Conservation (phyloP, 2,113 vertebrate species). For the Ammodytes dubius region DNA sequence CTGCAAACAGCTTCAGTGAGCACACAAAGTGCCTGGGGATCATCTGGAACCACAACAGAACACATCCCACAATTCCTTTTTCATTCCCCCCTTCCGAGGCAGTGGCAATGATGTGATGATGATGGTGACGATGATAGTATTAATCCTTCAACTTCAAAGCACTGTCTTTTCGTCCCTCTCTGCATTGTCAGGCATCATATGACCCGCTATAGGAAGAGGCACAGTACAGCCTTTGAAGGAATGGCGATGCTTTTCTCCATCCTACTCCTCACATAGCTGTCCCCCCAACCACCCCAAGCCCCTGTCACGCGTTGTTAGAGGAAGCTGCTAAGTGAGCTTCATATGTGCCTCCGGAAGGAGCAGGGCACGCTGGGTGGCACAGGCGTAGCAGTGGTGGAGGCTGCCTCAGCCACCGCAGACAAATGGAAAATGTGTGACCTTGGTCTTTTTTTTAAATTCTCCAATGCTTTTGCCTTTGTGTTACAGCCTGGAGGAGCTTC, state of each 20-base stretch:
- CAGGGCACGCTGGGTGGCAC: conserved; percentile 56
- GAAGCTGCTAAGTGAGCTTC: conserved; percentile 75
- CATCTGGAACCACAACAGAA: conserved; percentile 33
- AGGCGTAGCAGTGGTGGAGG: conserved; percentile 27
- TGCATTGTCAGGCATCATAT: conserved; percentile 22
- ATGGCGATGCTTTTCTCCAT: conserved; percentile 33
- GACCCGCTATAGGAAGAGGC: conserved; percentile 40
- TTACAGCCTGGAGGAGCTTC: conserved; percentile 69
- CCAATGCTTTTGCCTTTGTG: conserved; percentile 48
- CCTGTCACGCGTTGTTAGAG: conserved; percentile 71
- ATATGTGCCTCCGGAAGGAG: conserved; percentile 61
- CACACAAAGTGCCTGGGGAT: conserved; percentile 43
- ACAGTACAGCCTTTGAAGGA: conserved; percentile 36
- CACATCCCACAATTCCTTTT: conserved; percentile 6
- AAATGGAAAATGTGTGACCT: conserved; percentile 57
- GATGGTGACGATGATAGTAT: conserved; percentile 32
- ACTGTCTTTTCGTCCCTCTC: conserved; percentile 14
- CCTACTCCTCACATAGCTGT: conserved; percentile 21
- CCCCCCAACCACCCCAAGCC: conserved; percentile 51
- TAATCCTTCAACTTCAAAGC: conserved; percentile 60
- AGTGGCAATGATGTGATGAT: conserved; percentile 29
- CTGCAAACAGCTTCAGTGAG: conserved; percentile 41
- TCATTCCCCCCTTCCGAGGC: conserved; percentile 30
- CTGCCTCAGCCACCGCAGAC: conserved; percentile 27
- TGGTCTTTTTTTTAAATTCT: conserved; percentile 15